Base-by-base conservation (phyloP, 2,113 vertebrate species). In the Triplophysa siluroides region DNA sequence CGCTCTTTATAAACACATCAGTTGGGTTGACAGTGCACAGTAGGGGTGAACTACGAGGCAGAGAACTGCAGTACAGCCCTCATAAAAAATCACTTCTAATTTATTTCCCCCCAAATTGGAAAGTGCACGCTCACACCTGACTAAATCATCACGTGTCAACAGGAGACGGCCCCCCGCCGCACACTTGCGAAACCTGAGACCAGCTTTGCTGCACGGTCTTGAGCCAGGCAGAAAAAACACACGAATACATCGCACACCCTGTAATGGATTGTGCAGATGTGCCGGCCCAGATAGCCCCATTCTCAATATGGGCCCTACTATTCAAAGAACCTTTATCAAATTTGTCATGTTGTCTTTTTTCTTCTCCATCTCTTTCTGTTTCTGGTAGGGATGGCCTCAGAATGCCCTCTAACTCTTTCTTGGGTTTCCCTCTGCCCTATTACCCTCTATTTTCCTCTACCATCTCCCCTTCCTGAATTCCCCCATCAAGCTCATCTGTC, bases 41-140 rank as follows among this genome's bases (percentile, higher is more conserved):
- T 80, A 18, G 91, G 90, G 73, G 66, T 84, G 71, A 81, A 56
- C 85, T 70, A 86, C 75, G 78, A 83, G 81, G 54, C 81, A 86
- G 90, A 89, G 88, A 89, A 80, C 81, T 69, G 85, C 84, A 94
- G 97, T 93, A 92, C 94, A 95, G 92, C 93, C 92, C 95, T 97
- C 96, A 95, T 98, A 98, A 98, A 93, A 92, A 98, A 98, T 96
- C 94, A 95, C 95, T 96, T 94, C 93, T 96, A 97, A 98, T 99
- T 98, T 99, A 98, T 98, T 96, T 93, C 90, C 95, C 94, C 93
- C 93, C 94, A 98, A 99, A 98, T 98, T 98, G 96, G 96, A 98
- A 97, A 98, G 95, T 97, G 98, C 96, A 98, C 95, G 96, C 98
- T 98, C 96, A 98, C 98, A 99, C 98, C 98, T 99, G 98, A 99